Evolutionary conservation across 1,140 invertebrate genomes (phyloP), one percentile per base, ranked within the genome.

Genomic region (Pogonus chalceus): DNA sequence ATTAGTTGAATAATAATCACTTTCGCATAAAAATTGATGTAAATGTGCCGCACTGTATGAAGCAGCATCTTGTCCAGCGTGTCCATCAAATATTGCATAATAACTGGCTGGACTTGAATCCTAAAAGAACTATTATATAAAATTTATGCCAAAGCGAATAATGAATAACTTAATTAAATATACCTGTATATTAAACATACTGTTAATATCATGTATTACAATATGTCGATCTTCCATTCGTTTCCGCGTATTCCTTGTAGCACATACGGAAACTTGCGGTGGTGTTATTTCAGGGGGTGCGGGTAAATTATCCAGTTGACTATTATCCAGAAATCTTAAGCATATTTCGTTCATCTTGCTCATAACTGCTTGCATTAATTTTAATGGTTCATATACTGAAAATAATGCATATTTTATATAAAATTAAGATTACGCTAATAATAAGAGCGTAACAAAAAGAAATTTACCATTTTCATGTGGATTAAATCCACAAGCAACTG

Each of bases 81-180:
- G 95, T 1, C 95, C 95, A 78, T 97, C 95, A 71, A 94, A 97
- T 57, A 98, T 85, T 47, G 89, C 93, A 74, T 92, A 97, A 72
- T 85, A 94, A 78, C 83, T 87, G 65, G 79, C 76, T 61, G 74
- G 73, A 58, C 69, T 73, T 39, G 73, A 72, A 66, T 75, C 73
- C 78, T 83, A 61, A 2, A 73, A 70, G 43, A 26, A 14, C 37
- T 56, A 21, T 20, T 31, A 31, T 14, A 31, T 31, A 31, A 31
- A 31, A 31, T 14, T 7, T 31, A 31, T 31, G 14, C 14, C 26
- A n/a, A n/a, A n/a, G n/a, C n/a, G n/a, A 14, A 31, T 4, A 7
- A 31, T 31, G 26, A 7, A 31, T 31, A 31, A 31, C 14, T 43
- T 43, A 9, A 16, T 12, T 9, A 43, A 23, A 51, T 18, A 59